Evolutionary conservation across 1,140 invertebrate species (phyloP).

Genomic region (Achatina immaculata): DNA sequence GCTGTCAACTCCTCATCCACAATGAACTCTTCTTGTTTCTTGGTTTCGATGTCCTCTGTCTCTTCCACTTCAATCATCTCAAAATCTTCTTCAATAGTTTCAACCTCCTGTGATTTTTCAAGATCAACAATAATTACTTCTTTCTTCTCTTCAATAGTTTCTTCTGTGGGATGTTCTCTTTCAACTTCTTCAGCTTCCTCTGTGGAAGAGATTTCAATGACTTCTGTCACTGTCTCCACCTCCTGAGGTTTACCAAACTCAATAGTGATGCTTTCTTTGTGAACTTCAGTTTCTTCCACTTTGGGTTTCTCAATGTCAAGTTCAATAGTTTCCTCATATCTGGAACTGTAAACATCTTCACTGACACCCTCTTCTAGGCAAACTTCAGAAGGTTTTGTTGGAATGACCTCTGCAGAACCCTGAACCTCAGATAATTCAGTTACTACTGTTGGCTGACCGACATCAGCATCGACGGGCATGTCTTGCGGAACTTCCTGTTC

Average conservation of each 20-base stretch:
- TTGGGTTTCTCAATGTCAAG: conserved; percentile 30
- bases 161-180: conserved; percentile 25
- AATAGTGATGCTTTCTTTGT: conserved; percentile 42
- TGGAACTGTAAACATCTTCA: conserved; percentile 32
- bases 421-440: not conserved
- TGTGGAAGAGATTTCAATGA: not conserved
- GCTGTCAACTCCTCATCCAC: conserved; percentile 37
- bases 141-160: conserved; percentile 35
- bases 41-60: conserved; percentile 37
- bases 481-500: not conserved
- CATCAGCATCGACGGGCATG: not conserved
- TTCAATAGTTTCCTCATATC: conserved; percentile 35
- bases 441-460: not conserved
- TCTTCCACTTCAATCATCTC: conserved; percentile 41
- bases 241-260: conserved; percentile 43
- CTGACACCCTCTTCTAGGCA: not conserved
- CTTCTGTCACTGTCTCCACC: conserved; percentile 37
- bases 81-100: conserved; percentile 29
- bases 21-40: conserved; percentile 33
- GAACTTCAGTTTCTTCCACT: conserved; percentile 40
- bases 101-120: conserved; percentile 36
- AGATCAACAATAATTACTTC: conserved; percentile 36
- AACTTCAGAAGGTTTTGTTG: not conserved
- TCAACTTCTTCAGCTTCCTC: conserved; percentile 25
- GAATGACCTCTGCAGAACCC: not conserved